These are phyloP conservation scores for Adelosebastes latens DNA, from an alignment of 2,797 vertebrate species.

Conservation along the genomic window DNA sequence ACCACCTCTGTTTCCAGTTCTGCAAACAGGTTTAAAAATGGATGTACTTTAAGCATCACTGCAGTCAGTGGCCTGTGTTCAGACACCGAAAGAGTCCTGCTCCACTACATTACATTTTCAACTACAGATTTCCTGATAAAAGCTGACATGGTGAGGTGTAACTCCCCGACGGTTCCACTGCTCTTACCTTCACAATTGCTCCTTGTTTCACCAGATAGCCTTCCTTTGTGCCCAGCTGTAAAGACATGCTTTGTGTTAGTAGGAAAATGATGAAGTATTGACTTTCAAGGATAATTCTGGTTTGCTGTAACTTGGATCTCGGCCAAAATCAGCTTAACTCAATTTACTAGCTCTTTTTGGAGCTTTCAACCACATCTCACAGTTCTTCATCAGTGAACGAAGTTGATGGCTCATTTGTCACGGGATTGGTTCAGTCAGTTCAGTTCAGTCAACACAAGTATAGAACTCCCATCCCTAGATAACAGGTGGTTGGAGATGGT, in stretches of 20 bases:
- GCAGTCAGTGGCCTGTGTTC: background rate
- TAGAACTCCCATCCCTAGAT: background rate
- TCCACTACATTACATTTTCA: background rate
- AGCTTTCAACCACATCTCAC: background rate
- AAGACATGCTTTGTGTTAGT: conserved; percentile 10
- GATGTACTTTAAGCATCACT: background rate
- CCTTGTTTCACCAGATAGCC: conserved; percentile 96
- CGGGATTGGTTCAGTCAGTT: background rate
- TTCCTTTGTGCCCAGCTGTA: conserved; percentile 96
- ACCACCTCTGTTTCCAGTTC: conserved; percentile 98
- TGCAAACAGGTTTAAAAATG: conserved; percentile 54
- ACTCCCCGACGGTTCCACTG: background rate
- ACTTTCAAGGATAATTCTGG: background rate
- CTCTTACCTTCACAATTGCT: conserved; percentile 91
- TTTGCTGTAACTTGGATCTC: background rate
- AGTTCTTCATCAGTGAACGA: background rate
- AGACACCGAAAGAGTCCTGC: background rate
- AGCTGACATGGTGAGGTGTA: background rate
- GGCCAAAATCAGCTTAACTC: background rate
- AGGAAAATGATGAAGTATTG: background rate
- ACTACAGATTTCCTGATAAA: background rate
- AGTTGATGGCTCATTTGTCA: background rate
- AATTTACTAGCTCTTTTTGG: background rate
- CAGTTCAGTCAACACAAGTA: background rate
- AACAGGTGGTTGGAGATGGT: background rate